These are phyloP conservation scores for Coluber constrictor DNA, from an alignment of 2,797 vertebrate species.

Conservation along the genomic window DNA sequence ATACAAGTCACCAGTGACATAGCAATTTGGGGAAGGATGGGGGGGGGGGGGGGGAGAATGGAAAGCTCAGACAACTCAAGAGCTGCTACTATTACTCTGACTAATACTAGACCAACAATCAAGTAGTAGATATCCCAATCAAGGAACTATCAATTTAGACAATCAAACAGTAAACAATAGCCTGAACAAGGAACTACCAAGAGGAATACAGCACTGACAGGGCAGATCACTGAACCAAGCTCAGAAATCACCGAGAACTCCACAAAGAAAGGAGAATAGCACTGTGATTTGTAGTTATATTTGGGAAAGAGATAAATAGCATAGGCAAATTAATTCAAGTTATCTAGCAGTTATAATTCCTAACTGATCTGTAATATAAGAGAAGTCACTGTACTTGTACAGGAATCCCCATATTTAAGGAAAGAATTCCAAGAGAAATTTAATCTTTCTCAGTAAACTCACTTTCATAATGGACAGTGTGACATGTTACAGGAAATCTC, in stretches of 20 bases:
- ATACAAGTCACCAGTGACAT: conserved; percentile 49
- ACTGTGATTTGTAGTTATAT: not conserved
- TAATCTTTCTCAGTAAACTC: not conserved
- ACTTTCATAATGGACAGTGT: not conserved
- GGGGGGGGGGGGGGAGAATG: conserved; percentile 4
- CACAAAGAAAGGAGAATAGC: not conserved
- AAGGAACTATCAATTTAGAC: not conserved
- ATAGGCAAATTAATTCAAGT: not conserved
- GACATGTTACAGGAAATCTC: not conserved
- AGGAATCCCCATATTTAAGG: not conserved
- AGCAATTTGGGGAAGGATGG: conserved; percentile 30
- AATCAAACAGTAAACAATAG: not conserved
- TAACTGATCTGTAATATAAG: not conserved
- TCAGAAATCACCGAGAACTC: not conserved
- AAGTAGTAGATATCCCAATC: not conserved
- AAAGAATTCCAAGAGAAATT: not conserved
- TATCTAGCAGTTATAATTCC: not conserved
- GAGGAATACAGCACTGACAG: not conserved
- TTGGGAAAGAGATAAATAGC: not conserved
- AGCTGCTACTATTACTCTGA: not conserved
- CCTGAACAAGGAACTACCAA: not conserved
- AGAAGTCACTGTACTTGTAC: not conserved
- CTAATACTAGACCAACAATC: not conserved
- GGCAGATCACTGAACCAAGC: not conserved
- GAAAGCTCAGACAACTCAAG: not conserved